Evolutionary conservation across 2,888 invertebrate species (phyloP).

Genomic region (Epirrita christyi): DNA sequence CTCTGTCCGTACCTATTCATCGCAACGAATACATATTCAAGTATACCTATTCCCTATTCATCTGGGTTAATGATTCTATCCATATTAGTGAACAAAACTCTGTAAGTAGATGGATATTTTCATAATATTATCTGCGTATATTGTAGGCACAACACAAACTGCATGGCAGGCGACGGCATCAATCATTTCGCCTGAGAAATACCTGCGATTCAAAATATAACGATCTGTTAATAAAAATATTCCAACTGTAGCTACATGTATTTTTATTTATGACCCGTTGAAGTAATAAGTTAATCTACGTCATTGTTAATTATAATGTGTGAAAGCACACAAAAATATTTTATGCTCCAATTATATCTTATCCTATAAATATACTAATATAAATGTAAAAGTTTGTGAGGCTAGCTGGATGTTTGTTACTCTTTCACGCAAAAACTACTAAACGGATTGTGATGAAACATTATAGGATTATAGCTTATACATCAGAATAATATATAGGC

Average conservation of each 20-base stretch:
- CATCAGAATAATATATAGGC: no score
- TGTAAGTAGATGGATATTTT: not conserved
- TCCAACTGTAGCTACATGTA: slow-evolving; percentile 53
- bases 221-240: slow-evolving; percentile 79
- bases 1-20: not conserved
- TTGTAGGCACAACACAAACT: slow-evolving; percentile 3
- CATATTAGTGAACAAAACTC: not conserved
- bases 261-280: slow-evolving; percentile 43
- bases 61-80: not conserved
- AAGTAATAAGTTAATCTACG: slow-evolving; percentile 20
- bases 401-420: no score
- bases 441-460: no score
- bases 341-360: slow-evolving; percentile 28
- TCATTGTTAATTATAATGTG: slow-evolving; percentile 24
- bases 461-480: no score
- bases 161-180: not conserved
- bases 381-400: no score
- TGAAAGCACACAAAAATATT: slow-evolving; percentile 25
- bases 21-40: not conserved
- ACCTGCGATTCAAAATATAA: slow-evolving; percentile 55
- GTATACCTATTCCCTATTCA: not conserved
- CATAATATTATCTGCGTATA: not conserved
- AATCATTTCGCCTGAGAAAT: slow-evolving; percentile 8
- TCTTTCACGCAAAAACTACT: no score
- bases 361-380: no score